Evolutionary conservation across 2,888 invertebrate genomes (phyloP).

Genomic region (Drosophila macrothrix): DNA sequence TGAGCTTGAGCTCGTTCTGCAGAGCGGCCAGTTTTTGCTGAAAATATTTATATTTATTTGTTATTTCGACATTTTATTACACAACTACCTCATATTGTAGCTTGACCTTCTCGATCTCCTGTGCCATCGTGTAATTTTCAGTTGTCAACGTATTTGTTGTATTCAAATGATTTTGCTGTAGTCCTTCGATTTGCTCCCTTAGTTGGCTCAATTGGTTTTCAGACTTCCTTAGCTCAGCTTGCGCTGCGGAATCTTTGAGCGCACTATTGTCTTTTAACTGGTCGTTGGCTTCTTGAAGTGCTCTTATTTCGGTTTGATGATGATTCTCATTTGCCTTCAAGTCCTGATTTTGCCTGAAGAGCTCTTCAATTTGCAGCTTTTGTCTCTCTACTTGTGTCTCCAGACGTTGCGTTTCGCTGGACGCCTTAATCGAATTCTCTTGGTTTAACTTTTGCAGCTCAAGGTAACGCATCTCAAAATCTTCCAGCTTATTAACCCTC

Average conservation of each 20-base stretch:
- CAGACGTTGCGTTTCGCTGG: not conserved
- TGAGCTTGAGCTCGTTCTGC: constrained; percentile 5
- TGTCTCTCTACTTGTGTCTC: not conserved
- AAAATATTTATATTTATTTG: not conserved
- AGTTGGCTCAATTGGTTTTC: not conserved
- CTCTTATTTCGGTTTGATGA: not conserved
- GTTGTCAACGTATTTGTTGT: not conserved
- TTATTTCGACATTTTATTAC: not conserved
- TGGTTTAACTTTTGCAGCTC: constrained; percentile 8
- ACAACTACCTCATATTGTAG: constrained; percentile 18
- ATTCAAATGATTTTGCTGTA: constrained; percentile 1
- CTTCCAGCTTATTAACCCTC: not conserved
- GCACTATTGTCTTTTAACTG: not conserved
- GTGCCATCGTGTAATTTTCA: not conserved
- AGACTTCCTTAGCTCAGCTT: not conserved
- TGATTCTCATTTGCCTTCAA: not conserved
- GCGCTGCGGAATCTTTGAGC: not conserved
- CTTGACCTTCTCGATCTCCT: constrained; percentile 1
- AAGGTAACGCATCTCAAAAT: not conserved
- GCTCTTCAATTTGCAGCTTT: not conserved
- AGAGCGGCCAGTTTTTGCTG: not conserved
- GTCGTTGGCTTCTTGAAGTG: constrained; percentile 6
- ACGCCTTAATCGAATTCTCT: not conserved
- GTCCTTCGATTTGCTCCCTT: not conserved
- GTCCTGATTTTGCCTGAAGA: not conserved